A percentile compares a stretch with the other conserved stretches of the same genome.
Conservation (phyloP, 2,113 vertebrate species). For the Harpagus bidentatus region DNA sequence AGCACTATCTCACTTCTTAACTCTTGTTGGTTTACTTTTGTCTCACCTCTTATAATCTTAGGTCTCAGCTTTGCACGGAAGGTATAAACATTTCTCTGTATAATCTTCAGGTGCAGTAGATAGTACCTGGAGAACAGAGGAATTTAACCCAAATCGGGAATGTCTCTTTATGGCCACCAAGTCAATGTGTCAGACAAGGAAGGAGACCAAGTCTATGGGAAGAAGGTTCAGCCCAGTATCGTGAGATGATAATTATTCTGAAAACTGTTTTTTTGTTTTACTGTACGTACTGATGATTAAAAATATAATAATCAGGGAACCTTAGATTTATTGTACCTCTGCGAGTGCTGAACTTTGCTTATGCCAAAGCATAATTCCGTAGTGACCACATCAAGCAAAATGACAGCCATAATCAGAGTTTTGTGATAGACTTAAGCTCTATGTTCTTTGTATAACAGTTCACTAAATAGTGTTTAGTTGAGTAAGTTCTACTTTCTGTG, state of each 20-base stretch:
- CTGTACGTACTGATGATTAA: background rate
- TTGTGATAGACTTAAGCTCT: background rate
- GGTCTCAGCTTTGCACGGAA: background rate
- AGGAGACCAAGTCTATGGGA: background rate
- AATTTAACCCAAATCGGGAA: background rate
- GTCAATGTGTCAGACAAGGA: background rate
- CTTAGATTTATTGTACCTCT: background rate
- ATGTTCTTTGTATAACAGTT: background rate
- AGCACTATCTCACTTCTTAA: background rate
- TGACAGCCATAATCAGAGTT: background rate
- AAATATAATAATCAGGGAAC: background rate
- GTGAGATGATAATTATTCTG: background rate
- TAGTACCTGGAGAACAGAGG: background rate
- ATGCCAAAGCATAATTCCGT: fast-evolving
- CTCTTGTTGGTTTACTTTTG: background rate
- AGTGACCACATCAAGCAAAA: background rate
- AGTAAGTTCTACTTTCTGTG: background rate
- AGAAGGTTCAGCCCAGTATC: background rate
- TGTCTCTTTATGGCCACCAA: background rate
- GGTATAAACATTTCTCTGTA: background rate
- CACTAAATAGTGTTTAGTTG: background rate
- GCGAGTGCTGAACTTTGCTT: background rate
- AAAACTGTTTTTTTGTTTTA: background rate
- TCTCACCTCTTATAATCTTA: background rate
- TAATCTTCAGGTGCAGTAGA: background rate